Base-by-base conservation (phyloP, 2,888 invertebrate species). In the Drosophila rubida region DNA sequence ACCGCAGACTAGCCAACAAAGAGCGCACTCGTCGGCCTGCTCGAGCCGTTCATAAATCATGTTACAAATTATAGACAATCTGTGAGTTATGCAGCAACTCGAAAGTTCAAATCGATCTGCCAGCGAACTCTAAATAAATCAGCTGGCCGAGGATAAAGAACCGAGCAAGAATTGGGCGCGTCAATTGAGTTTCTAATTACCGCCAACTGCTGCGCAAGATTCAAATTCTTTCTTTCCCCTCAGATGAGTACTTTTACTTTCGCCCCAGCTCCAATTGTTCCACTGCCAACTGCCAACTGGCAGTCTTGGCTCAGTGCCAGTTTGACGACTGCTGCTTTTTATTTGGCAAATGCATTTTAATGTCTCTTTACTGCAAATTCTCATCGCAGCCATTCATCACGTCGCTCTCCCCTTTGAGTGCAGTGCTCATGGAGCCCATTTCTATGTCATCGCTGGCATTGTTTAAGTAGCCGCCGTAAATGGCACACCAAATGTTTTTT, bases 301-400 rank as follows among this genome's bases (percentile, higher is more conserved):
- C n/a, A n/a, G n/a, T n/a, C 41, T 80, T 82, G 78, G 86, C 78
- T 37, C 35, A 14, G 30, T 63, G 77, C 86, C 81, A 83, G 51
- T 57, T 45, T 23, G 13, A 45, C 49, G 48, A 62, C 58, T 60
- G 50, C 62, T 69, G 63, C 39, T 62, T 66, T 78, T 66, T 72
- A 72, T 80, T 82, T 82, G 80, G 66, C 78, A 80, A 86, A 80
- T 80, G 80, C 80, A 80, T 77, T 86, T 82, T 77, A 67, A 76
- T 80, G 80, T 69, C 86, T 67, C 77, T 77, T 79, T 69, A 50
- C 67, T 55, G 67, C 80, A 70, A 82, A 66, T 75, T 78, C 66
- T 69, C 76, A 66, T 80, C 60, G 63, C 72, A 60, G 57, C 51
- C 73, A 73, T 79, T 65, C 67, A 71, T 81, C 71, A 70, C 35